Percentiles rank a stretch among this genome's conserved stretches.
Conservation (phyloP, 2,113 vertebrate genomes). For the Thymallus thymallus region DNA sequence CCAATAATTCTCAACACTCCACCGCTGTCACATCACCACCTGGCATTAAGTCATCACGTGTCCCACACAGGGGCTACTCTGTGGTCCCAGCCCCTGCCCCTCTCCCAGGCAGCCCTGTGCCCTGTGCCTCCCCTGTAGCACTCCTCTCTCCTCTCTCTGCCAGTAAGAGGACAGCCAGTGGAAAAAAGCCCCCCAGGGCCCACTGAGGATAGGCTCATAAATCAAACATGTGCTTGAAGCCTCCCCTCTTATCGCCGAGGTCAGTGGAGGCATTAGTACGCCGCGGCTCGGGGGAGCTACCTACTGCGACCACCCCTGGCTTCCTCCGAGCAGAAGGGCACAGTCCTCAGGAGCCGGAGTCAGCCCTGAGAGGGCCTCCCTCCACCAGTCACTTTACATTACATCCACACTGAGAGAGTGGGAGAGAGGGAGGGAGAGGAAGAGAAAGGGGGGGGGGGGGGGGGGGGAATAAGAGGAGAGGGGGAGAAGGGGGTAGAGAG, state of each 20-base stretch:
- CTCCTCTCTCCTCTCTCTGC: constrained; percentile 45
- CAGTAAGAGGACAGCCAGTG: constrained; percentile 71
- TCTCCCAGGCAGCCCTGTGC: constrained; percentile 58
- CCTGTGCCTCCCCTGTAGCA: constrained; percentile 66
- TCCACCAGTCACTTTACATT: constrained; percentile 72
- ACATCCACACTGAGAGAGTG: constrained; percentile 55
- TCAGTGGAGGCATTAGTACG: constrained; percentile 74
- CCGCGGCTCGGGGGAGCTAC: constrained; percentile 68
- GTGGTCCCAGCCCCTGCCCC: constrained; percentile 55
- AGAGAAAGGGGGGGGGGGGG: constrained; percentile 20
- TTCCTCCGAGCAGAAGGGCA: too few relatives aligned
- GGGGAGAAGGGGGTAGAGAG: neutral
- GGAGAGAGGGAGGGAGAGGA: constrained; percentile 21
- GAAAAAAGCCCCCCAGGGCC: constrained; percentile 68
- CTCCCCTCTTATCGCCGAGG: constrained; percentile 71
- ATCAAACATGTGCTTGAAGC: constrained; percentile 75
- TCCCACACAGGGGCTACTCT: constrained; percentile 54
- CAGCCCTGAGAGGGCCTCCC: constrained; percentile 58
- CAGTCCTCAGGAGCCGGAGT: constrained; percentile 59
- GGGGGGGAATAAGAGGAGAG: constrained; percentile 7
- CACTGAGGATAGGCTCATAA: constrained; percentile 74
- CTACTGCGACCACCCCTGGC: constrained; percentile 74
- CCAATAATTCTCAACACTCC: constrained; percentile 62
- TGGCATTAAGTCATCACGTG: constrained; percentile 68
- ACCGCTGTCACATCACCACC: constrained; percentile 51